phyloP scores from a whole-genome alignment of 1,140 invertebrate species.

The Magallana ariakensis region DNA sequence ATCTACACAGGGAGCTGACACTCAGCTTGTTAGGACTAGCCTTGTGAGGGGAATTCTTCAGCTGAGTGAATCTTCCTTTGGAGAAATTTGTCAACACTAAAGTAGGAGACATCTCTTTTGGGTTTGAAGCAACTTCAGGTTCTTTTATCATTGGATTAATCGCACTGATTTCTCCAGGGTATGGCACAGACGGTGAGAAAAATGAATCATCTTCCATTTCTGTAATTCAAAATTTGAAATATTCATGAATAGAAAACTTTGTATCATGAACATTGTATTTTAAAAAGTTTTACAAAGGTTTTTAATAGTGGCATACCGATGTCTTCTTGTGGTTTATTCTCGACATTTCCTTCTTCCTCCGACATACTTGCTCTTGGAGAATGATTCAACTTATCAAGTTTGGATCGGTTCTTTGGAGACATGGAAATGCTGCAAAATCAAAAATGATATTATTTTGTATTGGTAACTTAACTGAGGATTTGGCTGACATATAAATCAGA shows the following conservation, averaged over 20 bases:
- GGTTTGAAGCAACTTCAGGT: neutral
- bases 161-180: conserved; percentile 16
- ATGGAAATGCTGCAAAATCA: conserved; percentile 49
- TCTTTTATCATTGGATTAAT: neutral
- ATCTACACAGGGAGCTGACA: conserved; percentile 2
- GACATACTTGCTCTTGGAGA: conserved; percentile 35
- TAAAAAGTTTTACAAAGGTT: no score
- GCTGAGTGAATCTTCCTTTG: conserved; percentile 24
- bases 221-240: neutral
- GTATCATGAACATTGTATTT: no score
- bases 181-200: conserved; percentile 15
- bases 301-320: no score
- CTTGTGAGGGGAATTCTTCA: neutral
- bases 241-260: neutral
- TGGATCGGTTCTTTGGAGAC: conserved; percentile 51
- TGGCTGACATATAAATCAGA: neutral
- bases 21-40: conserved; percentile 18
- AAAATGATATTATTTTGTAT: neutral
- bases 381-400: conserved; percentile 41
- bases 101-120: neutral
- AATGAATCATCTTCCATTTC: conserved; percentile 4
- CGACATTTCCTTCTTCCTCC: conserved; percentile 8
- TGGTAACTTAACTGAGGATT: no score
- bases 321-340: conserved; percentile 27
- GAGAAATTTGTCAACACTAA: neutral